phyloP scores from a whole-genome alignment of 1,140 invertebrate species.

The Rhagoletis pomonella region DNA sequence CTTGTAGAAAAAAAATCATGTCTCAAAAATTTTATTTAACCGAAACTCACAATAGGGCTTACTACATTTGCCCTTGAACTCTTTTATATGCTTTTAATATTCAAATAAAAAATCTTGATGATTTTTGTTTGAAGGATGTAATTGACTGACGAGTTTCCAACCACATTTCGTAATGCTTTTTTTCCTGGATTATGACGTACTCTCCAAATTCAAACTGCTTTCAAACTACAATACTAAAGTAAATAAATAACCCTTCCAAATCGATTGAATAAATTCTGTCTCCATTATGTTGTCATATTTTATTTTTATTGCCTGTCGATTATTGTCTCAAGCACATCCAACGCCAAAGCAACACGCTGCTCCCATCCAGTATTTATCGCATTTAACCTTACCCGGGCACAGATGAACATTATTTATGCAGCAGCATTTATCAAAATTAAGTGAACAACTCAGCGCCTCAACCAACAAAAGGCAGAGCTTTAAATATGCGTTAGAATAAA shows the following conservation, averaged over 20 bases:
- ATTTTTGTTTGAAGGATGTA: no score
- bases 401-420: not conserved
- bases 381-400: not conserved
- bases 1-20: no score
- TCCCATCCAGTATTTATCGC: not conserved
- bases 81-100: no score
- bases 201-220: no score
- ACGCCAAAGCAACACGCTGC: not conserved
- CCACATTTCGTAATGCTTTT: no score
- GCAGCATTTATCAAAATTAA: slow-evolving; percentile 44
- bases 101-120: no score
- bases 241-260: not conserved
- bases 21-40: no score
- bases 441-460: slow-evolving; percentile 2
- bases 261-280: not conserved
- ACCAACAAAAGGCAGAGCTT: not conserved
- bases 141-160: no score
- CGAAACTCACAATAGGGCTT: no score
- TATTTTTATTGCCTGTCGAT: not conserved
- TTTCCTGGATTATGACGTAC: no score
- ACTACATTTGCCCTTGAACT: no score
- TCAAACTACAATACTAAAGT: no score
- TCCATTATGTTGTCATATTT: slow-evolving; percentile 3
- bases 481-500: not conserved
- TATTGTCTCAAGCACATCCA: not conserved